These are phyloP conservation scores for Pachypanchax playfairii DNA, from an alignment of 2,113 vertebrate species.

Conservation along the genomic window DNA sequence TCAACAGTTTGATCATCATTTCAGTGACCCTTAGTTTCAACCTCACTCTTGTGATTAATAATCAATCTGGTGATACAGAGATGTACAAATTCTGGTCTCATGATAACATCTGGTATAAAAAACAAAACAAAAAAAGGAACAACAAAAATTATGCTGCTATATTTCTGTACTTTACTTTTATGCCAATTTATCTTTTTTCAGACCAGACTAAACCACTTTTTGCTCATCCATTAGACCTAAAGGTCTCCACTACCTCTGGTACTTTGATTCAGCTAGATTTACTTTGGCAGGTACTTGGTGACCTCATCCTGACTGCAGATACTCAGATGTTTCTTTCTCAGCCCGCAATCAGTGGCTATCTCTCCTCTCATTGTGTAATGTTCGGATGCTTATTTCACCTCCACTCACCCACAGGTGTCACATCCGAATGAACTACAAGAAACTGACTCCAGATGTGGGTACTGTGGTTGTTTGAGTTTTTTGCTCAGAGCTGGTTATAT, in stretches of 20 bases:
- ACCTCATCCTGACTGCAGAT: slow-evolving; percentile 55
- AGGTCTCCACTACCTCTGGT: slow-evolving; percentile 21
- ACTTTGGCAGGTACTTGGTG: slow-evolving; percentile 59
- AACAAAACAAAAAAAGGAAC: background rate
- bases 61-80: too few relatives aligned
- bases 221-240: slow-evolving; percentile 51
- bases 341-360: slow-evolving; percentile 47
- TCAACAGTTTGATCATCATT: too few relatives aligned
- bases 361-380: slow-evolving; percentile 50
- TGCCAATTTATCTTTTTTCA: slow-evolving; percentile 16
- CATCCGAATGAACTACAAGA: slow-evolving; percentile 56
- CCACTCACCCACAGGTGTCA: slow-evolving; percentile 59
- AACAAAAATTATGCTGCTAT: background rate
- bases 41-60: too few relatives aligned
- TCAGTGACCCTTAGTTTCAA: too few relatives aligned
- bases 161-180: slow-evolving; percentile 15
- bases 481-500: slow-evolving; percentile 11
- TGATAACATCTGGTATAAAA: too few relatives aligned
- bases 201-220: slow-evolving; percentile 40
- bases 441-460: slow-evolving; percentile 50
- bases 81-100: too few relatives aligned
- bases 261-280: slow-evolving; percentile 59
- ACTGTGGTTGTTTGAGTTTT: slow-evolving; percentile 14
- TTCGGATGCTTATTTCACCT: slow-evolving; percentile 51
- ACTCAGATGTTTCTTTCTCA: slow-evolving; percentile 35